Evolutionary conservation across 2,113 vertebrate genomes (phyloP), one percentile per base, ranked within the genome.

Genomic region (Peromyscus polionotus): DNA sequence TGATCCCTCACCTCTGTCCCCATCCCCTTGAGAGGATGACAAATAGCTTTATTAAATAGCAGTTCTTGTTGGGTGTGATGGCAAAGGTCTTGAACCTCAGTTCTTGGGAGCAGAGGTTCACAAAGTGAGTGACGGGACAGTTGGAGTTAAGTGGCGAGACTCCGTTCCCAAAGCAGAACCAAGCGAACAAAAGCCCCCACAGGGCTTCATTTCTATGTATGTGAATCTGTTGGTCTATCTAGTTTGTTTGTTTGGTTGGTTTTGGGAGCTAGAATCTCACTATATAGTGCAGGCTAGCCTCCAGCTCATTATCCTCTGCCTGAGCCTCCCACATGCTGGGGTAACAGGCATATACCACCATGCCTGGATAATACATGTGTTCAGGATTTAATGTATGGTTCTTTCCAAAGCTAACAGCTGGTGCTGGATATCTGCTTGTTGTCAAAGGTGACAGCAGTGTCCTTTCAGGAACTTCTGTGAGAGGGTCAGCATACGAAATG

Each of bases 251-350:
- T 9, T 45, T 45, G 70, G 10, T 75, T 76, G 39, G 73, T 45
- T 45, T 76, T 26, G 42, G 42, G 42, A 76, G 42, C 45, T 45
- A 45, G 24, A 73, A 3, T 31, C 8, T 65, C 63, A 65, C 26
- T 20, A 42, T 16, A 39, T 19, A 22, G 72, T 9, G 19, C 22
- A 76, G 39, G 73, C 73, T 76, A 39, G 22, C 12, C 39, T 76
- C 39, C 22, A 76, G 26, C 20, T 77, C 75, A 31, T 48, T 39
- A 11, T 16, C 75, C 26, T 31, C 14, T 51, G 28, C 28, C 76
- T 51, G 6, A 0, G 7, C 7, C 48, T 19, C 45, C 76, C 45
- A 1, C 1, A 1, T 8, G 45, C 7, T 54, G 48, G 8, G 9
- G 33, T 19, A 20, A 33, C 16, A 33, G 16, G 31, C 1, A 3